Percentiles rank a stretch among this genome's conserved stretches.
phyloP scores from a whole-genome alignment of 2,113 vertebrate genomes.

The Sprattus sprattus region DNA sequence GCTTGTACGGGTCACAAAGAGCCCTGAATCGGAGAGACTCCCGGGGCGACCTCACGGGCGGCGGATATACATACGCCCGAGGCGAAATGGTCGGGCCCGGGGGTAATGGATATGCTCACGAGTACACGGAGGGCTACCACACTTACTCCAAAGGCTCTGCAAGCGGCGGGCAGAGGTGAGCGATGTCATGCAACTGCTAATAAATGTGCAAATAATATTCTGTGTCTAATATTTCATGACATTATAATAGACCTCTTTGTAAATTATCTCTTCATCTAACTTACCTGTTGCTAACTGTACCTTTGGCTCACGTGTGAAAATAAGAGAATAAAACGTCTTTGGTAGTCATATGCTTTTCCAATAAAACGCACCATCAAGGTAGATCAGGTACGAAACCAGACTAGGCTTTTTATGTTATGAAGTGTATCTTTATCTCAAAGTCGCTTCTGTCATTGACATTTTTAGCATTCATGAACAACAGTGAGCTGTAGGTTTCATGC shows the following conservation, averaged over 20 bases:
- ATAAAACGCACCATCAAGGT: too few species aligned
- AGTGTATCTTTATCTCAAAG: background rate
- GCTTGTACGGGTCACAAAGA: constrained; percentile 58
- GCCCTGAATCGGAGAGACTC: constrained; percentile 49
- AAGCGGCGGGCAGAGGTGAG: constrained; percentile 41
- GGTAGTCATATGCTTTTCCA: background rate
- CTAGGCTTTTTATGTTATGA: background rate
- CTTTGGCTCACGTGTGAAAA: background rate
- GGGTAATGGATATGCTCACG: constrained; percentile 59
- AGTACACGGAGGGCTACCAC: constrained; percentile 52
- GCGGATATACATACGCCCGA: constrained; percentile 45
- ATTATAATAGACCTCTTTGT: too few species aligned
- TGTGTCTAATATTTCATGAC: too few species aligned
- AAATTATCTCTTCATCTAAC: background rate
- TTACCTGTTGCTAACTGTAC: background rate
- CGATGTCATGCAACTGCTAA: background rate
- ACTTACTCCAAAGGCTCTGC: constrained; percentile 41
- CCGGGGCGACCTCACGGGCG: constrained; percentile 50
- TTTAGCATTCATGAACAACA: background rate
- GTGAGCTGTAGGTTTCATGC: background rate
- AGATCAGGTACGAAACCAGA: background rate
- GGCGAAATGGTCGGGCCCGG: constrained; percentile 48
- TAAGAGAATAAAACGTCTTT: background rate
- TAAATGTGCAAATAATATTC: too few species aligned
- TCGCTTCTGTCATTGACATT: background rate